Evolutionary conservation across 1,140 invertebrate species (phyloP), one percentile per base, ranked within the genome.

Genomic region (Drosophila bocqueti): DNA sequence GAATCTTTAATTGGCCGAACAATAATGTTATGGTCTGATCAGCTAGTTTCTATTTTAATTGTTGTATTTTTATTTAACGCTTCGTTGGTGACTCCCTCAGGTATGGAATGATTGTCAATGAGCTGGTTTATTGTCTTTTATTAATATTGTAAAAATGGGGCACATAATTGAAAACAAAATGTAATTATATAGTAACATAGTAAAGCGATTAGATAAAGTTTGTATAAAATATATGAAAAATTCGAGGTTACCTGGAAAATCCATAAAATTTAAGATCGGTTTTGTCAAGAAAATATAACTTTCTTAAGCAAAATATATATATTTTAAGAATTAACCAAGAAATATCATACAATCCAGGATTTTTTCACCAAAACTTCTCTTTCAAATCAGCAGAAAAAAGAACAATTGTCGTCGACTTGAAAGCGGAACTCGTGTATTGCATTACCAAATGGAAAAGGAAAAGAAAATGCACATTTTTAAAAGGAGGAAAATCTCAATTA

Each of bases 401-500:
- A 40, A 46, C 64, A 26, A 46, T 71, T 71, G 67, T 69, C 67
- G 42, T 76, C 43, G 43, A 49, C 68, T 47, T 62, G 46, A 61
- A 78, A 68, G 50, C 76, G 81, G 81, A 83, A 75, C 68, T 63
- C 34, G 43, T 45, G 76, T 79, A 59, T 83, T 69, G 24, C 52
- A 71, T 83, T 83, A 66, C 81, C 42, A 24, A 40, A 29, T 29
- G 34, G 43, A 10, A 54, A 18, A 34, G 64, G 11, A 43, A 29
- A 42, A 31, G 15, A 54, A 43, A 68, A 69, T 46, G 47, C 64
- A 67, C 36, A 40, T 26, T 24, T 57, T 40, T 4, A 15, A 57
- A 59, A 59, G 40, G 36, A 67, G 67, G 81, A 79, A 83, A 79
- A 71, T 83, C 81, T 83, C 66, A 83, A 83, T 83, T 80, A 83